Evolutionary conservation across 2,888 invertebrate species (phyloP), one percentile per base, ranked within the genome.

Genomic region (Camponotus fellah): DNA sequence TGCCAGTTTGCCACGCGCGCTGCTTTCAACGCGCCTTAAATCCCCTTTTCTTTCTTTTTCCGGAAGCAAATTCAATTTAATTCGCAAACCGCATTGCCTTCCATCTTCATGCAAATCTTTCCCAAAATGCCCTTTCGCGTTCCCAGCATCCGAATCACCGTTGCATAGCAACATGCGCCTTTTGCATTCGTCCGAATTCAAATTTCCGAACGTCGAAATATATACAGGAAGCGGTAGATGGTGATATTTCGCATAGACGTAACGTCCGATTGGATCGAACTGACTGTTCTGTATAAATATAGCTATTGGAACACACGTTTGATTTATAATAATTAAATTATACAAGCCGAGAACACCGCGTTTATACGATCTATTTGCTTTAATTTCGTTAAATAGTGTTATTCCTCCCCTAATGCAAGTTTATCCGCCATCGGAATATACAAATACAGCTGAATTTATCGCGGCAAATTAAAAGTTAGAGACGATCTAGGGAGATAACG

Each of bases 21-120:
- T 4, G 32, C 53, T 53, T 40, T 53, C 77, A 43, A 69, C 66
- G 37, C 66, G 37, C 66, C 71, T 71, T 58, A 71, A 71, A 46
- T 43, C 58, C 46, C 17, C 34, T 4, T 3, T 3, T 12, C 10
- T n/a, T 10, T 26, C 21, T 26, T 46, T 46, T 40, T 3, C 53
- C 49, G 56, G 37, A 56, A 77, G 53, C 40, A 60, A 80, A 80
- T 80, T 80, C 79, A 72, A 56, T 77, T 68, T 66, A 53, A 60
- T 68, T 68, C 56, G 60, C 58, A 26, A 32, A 6, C 71, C 71
- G 40, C 71, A 43, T 53, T 26, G 14, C 49, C 5, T 21, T 10
- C 43, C 26, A 34, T 56, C 71, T 58, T 34, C 49, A 66, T 77
- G 82, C 82, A 65, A 72, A 75, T 82, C 76, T 77, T 62, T 76